phyloP scores from a whole-genome alignment of 2,113 vertebrate species.

The Tragulus kanchil region DNA sequence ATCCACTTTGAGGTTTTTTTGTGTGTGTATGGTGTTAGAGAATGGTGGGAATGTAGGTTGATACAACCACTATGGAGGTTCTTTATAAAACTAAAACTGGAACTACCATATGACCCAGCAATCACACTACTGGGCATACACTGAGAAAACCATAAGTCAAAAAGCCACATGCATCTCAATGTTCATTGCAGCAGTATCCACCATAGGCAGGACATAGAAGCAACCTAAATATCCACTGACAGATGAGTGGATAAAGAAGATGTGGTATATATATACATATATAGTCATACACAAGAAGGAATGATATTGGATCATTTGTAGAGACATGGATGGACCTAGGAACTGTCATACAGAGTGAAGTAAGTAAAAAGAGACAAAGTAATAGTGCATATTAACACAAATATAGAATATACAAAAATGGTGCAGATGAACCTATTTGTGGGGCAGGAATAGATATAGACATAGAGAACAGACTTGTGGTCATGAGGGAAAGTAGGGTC shows the following conservation, averaged over 20 bases:
- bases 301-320: neutral
- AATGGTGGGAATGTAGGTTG: neutral
- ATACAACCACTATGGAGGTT: neutral
- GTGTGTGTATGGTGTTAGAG: neutral
- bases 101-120: neutral
- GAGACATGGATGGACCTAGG: neutral
- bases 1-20: neutral
- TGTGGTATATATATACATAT: neutral
- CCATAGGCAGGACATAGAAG: neutral
- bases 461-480: neutral
- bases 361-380: neutral
- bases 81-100: neutral
- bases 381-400: neutral
- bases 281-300: neutral
- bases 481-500: neutral
- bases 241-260: neutral
- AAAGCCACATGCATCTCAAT: neutral
- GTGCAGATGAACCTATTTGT: neutral
- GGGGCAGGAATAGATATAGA: neutral
- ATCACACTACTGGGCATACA: neutral
- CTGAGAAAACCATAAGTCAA: neutral
- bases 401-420: neutral
- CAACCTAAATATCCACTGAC: neutral
- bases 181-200: neutral
- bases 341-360: neutral